A percentile compares a stretch with the other conserved stretches of the same genome.
These are phyloP conservation scores for Patella pellucida DNA, from an alignment of 2,888 invertebrate genomes.

Conservation along the genomic window DNA sequence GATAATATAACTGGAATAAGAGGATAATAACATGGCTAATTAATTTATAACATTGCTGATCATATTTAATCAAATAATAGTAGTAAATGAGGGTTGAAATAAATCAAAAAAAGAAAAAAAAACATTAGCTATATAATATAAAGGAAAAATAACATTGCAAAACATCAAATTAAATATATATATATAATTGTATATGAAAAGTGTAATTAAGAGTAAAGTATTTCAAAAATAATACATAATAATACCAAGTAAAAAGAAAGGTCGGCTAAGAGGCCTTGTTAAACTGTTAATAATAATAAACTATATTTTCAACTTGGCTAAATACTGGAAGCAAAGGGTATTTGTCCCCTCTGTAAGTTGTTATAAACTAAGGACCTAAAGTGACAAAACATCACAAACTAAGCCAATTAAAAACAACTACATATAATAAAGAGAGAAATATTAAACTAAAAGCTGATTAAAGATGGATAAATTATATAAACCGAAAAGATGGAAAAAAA, in stretches of 20 bases:
- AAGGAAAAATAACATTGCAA: slow-evolving; percentile 56
- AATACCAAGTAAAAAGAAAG: slow-evolving; percentile 48
- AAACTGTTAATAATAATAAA: neutral
- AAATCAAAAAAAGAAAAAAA: slow-evolving; percentile 21
- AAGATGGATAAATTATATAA: neutral
- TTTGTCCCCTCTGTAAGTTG: neutral
- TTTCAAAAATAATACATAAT: slow-evolving; percentile 53
- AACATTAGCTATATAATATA: slow-evolving; percentile 29
- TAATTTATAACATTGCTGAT: no score
- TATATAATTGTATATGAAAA: slow-evolving; percentile 62
- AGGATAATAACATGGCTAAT: no score
- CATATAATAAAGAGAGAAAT: neutral
- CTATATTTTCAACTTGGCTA: slow-evolving; percentile 11
- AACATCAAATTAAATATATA: slow-evolving; percentile 45
- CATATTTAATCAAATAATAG: neutral
- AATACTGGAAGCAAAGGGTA: slow-evolving; percentile 6
- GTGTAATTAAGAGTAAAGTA: slow-evolving; percentile 56
- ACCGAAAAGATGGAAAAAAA: slow-evolving; percentile 3
- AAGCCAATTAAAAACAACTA: slow-evolving; percentile 11
- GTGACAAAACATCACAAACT: neutral
- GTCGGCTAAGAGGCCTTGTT: slow-evolving; percentile 8
- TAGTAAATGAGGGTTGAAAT: neutral
- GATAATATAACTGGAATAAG: no score
- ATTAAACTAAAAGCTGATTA: slow-evolving; percentile 9
- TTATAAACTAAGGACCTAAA: neutral